Percentiles rank a stretch among this genome's conserved stretches.
Conservation (phyloP, 2,797 vertebrate genomes). For the Paratrypauchen microcephalus region DNA sequence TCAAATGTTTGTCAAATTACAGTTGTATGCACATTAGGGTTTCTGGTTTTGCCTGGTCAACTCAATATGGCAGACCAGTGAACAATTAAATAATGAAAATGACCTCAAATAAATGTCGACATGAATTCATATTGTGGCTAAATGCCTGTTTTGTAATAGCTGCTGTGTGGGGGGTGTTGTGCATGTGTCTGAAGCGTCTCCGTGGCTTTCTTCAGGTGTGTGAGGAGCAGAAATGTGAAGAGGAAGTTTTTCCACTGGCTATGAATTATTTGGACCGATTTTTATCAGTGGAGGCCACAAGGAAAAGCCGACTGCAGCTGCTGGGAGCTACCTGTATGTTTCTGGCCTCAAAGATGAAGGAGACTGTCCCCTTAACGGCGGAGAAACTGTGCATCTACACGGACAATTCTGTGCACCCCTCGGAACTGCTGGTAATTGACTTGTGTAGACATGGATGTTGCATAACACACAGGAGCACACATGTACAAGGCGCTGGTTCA, state of each 20-base stretch:
- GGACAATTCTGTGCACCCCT: conserved; percentile 92
- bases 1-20: not conserved
- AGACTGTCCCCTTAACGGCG: conserved; percentile 93
- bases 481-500: not conserved
- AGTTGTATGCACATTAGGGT: not conserved
- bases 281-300: conserved; percentile 91
- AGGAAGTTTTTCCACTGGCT: conserved; percentile 96
- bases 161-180: conserved; percentile 15
- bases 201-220: conserved; percentile 84
- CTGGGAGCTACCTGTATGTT: conserved; percentile 97
- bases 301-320: conserved; percentile 91
- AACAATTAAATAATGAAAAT: not conserved
- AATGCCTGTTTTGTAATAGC: conserved; percentile 8
- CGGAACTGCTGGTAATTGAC: conserved; percentile 92
- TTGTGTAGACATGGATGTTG: conserved; percentile 50
- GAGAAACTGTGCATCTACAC: conserved; percentile 98
- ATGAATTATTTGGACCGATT: conserved; percentile 99
- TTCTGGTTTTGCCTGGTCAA: not conserved
- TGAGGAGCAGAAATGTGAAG: conserved; percentile 98
- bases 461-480: conserved; percentile 39
- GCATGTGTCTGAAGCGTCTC: not conserved
- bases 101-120: not conserved
- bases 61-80: not conserved
- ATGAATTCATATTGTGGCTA: not conserved
- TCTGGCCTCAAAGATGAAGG: conserved; percentile 98